These are phyloP conservation scores for Oscheius onirici DNA, from an alignment of 2,888 invertebrate species.

Conservation along the genomic window DNA sequence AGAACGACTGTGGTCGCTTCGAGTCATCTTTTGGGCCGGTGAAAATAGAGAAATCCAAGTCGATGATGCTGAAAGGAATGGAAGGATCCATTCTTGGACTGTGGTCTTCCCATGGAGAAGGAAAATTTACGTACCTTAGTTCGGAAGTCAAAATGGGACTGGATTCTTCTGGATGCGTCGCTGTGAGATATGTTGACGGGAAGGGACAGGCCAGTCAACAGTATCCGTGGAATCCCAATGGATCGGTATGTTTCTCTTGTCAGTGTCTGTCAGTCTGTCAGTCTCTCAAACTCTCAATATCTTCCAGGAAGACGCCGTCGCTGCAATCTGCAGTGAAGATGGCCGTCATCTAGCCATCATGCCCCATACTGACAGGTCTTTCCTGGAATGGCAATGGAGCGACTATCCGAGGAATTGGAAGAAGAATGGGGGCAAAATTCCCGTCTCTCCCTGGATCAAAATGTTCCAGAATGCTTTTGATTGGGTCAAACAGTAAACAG, in stretches of 20 bases:
- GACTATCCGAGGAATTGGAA: slow-evolving; percentile 75
- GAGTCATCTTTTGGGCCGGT: slow-evolving; percentile 85
- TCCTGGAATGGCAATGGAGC: slow-evolving; percentile 90
- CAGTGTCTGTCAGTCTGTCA: background rate
- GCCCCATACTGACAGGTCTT: slow-evolving; percentile 91
- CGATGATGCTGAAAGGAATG: slow-evolving; percentile 90
- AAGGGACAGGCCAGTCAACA: slow-evolving; percentile 78
- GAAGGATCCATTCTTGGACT: slow-evolving; percentile 87
- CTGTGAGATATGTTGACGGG: slow-evolving; percentile 87
- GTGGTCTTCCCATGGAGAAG: slow-evolving; percentile 97
- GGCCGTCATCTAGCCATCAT: slow-evolving; percentile 96
- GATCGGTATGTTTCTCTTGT: slow-evolving; percentile 74
- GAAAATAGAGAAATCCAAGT: slow-evolving; percentile 35
- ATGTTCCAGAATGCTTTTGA: slow-evolving; percentile 87
- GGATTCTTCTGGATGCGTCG: slow-evolving; percentile 76
- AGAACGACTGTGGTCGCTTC: slow-evolving; percentile 88
- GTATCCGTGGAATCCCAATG: slow-evolving; percentile 90
- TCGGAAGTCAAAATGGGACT: slow-evolving; percentile 62
- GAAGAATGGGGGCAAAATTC: slow-evolving; percentile 19
- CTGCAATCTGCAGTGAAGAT: slow-evolving; percentile 87
- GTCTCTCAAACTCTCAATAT: background rate
- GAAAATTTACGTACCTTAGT: slow-evolving; percentile 76
- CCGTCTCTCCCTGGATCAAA: slow-evolving; percentile 85
- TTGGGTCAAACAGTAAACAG: slow-evolving; percentile 56
- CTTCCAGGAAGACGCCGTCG: slow-evolving; percentile 80